phyloP scores from a whole-genome alignment of 2,113 vertebrate genomes.

The Andinoacara biseriatus region DNA sequence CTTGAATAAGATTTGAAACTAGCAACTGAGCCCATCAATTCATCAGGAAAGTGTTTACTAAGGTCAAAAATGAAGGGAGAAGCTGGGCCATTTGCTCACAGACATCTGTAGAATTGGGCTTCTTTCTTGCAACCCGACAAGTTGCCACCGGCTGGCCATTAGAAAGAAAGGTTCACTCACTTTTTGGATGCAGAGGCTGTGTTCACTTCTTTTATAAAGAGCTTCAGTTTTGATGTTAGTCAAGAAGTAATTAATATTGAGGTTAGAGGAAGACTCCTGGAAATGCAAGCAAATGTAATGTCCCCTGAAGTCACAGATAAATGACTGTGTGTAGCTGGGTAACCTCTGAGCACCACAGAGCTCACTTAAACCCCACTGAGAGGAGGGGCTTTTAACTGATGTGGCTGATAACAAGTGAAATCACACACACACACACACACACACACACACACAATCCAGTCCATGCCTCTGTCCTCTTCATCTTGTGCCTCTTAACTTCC shows the following conservation, averaged over 20 bases:
- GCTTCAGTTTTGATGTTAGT: background rate
- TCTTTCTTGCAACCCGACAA: background rate
- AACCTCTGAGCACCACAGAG: constrained; percentile 44
- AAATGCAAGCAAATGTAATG: background rate
- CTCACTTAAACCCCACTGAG: constrained; percentile 45
- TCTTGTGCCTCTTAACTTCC: constrained; percentile 67
- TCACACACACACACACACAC: constrained; percentile 6
- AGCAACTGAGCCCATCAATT: background rate
- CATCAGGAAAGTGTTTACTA: background rate
- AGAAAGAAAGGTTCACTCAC: background rate
- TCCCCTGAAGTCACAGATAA: background rate
- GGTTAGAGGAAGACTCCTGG: background rate
- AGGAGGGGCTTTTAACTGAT: constrained; percentile 15
- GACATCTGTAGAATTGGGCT: background rate
- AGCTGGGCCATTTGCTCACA: background rate
- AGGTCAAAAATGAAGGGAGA: background rate
- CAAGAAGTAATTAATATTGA: background rate
- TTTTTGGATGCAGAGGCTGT: background rate
- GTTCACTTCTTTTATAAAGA: background rate
- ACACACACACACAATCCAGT: background rate
- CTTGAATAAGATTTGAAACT: background rate
- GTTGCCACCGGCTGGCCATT: background rate
- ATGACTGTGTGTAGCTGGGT: constrained; percentile 23
- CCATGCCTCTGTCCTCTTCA: constrained; percentile 35
- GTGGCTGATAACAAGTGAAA: constrained; percentile 42